Conservation (phyloP, 2,888 invertebrate species). For the Sericinus montela region DNA sequence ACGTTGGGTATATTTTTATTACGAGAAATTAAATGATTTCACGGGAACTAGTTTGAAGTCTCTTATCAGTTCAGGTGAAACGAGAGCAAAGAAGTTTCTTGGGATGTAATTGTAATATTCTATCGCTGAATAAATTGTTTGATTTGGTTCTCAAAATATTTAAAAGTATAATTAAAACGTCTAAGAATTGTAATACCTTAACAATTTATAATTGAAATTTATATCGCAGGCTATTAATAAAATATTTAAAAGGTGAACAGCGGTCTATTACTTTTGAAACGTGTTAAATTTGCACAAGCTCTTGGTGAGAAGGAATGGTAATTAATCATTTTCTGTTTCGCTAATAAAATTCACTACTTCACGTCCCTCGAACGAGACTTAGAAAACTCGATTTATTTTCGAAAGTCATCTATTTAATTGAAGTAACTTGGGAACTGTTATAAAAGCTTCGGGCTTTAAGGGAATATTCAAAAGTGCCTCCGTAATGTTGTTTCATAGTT, state of each 20-base stretch:
- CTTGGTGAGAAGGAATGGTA: slow-evolving; percentile 18
- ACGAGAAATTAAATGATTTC: too few species aligned
- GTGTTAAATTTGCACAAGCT: slow-evolving; percentile 1
- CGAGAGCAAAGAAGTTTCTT: too few species aligned
- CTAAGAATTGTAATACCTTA: too few species aligned
- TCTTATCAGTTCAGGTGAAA: too few species aligned
- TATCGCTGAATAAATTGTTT: too few species aligned
- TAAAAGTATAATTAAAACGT: too few species aligned
- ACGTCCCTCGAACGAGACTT: slow-evolving; percentile 25
- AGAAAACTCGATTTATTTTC: slow-evolving; percentile 43
- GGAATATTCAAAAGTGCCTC: slow-evolving; percentile 25
- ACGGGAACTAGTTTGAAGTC: too few species aligned
- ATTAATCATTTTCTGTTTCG: slow-evolving; percentile 38
- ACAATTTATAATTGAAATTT: too few species aligned
- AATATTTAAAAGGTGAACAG: slow-evolving; percentile 1
- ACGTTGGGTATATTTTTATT: too few species aligned
- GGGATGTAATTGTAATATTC: too few species aligned
- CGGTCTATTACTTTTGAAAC: neutral
- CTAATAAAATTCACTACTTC: slow-evolving; percentile 40
- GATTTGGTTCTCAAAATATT: too few species aligned
- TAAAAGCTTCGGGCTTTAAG: slow-evolving; percentile 27
- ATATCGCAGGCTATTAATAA: neutral
- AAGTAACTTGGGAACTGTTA: slow-evolving; percentile 39
- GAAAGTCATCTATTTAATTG: slow-evolving; percentile 53
- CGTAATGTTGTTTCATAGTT: slow-evolving; percentile 34